Evolutionary conservation across 2,888 invertebrate genomes (phyloP).

Genomic region (Trichogramma dendrolimi): DNA sequence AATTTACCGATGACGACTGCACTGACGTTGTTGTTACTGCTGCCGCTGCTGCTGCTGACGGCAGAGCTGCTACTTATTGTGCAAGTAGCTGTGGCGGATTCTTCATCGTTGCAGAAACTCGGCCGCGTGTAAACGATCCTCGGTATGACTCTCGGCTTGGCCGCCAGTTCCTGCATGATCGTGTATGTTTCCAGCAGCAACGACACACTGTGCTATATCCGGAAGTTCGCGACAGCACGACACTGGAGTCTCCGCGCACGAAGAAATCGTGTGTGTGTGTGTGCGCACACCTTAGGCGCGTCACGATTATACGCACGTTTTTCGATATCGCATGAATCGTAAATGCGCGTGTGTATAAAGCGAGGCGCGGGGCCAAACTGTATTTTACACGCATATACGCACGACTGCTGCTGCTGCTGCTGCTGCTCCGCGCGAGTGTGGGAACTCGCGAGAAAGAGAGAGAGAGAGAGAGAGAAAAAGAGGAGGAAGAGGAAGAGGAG

Average conservation of each 20-base stretch:
- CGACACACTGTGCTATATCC: not conserved
- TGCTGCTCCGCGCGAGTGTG: not conserved
- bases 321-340: no score
- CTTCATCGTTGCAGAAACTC: slow-evolving; percentile 38
- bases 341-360: not conserved
- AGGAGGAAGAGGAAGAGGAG: not conserved
- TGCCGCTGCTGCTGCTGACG: slow-evolving; percentile 12
- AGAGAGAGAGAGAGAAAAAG: slow-evolving; percentile 2
- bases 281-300: no score
- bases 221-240: not conserved
- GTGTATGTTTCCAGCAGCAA: not conserved
- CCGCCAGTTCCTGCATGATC: slow-evolving; percentile 37
- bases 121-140: slow-evolving; percentile 45
- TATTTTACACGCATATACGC: no score
- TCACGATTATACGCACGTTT: no score
- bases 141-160: slow-evolving; percentile 42
- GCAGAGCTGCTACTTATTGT: slow-evolving; percentile 1
- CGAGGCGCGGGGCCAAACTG: not conserved
- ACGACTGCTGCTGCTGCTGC: not conserved
- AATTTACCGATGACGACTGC: not conserved
- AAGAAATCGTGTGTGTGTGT: no score
- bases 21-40: not conserved
- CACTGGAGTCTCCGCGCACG: not conserved
- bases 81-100: slow-evolving; percentile 26
- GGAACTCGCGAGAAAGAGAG: not conserved